Percentiles rank a stretch among this genome's conserved stretches.
These are phyloP conservation scores for Lithobates sylvaticus DNA, from an alignment of 2,797 vertebrate genomes.

Conservation along the genomic window DNA sequence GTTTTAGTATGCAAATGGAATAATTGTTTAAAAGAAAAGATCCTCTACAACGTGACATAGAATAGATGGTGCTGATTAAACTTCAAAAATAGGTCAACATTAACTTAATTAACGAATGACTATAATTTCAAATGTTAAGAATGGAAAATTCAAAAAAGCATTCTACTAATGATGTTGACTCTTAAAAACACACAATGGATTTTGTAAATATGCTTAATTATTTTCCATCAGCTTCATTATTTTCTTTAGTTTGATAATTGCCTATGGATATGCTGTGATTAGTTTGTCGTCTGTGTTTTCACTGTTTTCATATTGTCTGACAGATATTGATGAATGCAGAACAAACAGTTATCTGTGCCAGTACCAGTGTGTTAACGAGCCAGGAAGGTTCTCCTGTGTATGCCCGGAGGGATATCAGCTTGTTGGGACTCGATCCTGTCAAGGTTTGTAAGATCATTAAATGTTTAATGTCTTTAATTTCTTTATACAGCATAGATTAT, in stretches of 20 bases:
- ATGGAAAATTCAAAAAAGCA: background rate
- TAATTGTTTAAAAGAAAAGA: background rate
- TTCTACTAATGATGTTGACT: background rate
- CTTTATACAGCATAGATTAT: no score
- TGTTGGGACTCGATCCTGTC: conserved; percentile 90
- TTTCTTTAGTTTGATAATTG: conserved; percentile 17
- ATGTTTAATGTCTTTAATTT: background rate
- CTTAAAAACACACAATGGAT: conserved; percentile 2
- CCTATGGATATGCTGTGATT: background rate
- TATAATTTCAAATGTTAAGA: background rate
- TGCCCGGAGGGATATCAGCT: conserved; percentile 97
- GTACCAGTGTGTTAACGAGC: conserved; percentile 91
- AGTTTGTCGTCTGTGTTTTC: background rate
- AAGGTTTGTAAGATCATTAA: conserved; percentile 77
- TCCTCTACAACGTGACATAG: background rate
- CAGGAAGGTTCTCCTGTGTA: conserved; percentile 91
- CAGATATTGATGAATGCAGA: conserved; percentile 95
- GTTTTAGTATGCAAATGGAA: background rate
- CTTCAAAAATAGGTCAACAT: background rate
- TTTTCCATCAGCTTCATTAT: background rate
- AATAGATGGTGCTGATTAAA: background rate
- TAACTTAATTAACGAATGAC: background rate
- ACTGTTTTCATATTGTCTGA: conserved; percentile 60
- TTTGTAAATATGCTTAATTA: background rate
- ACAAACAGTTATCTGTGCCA: conserved; percentile 93